phyloP scores from a whole-genome alignment of 2,113 vertebrate genomes.

The Lampris megalopsis region DNA sequence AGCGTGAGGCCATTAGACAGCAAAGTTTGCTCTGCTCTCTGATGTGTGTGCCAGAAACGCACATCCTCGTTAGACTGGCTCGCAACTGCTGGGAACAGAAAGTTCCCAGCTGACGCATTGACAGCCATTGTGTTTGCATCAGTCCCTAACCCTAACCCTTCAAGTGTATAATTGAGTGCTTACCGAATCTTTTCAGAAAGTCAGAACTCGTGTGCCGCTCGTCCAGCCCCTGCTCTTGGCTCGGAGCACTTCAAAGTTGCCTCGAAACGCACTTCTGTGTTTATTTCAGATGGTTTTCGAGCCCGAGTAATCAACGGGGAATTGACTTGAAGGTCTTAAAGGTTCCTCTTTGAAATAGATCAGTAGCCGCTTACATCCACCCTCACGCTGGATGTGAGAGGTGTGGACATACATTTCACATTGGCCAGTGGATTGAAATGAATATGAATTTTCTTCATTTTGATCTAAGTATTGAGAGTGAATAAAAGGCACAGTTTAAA shows the following conservation, averaged over 20 bases:
- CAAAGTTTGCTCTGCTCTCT: conserved; percentile 60
- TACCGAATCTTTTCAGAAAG: conserved; percentile 73
- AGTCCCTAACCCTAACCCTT: conserved; percentile 51
- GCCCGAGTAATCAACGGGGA: conserved; percentile 69
- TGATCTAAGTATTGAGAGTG: conserved; percentile 73
- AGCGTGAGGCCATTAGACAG: conserved; percentile 65
- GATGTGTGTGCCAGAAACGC: conserved; percentile 64
- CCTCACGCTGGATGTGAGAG: conserved; percentile 60
- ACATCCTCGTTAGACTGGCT: conserved; percentile 65
- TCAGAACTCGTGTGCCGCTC: conserved; percentile 38
- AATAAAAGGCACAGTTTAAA: conserved; percentile 78
- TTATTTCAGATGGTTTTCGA: conserved; percentile 65
- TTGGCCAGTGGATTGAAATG: conserved; percentile 73
- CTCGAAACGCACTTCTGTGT: conserved; percentile 65
- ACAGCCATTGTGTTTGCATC: conserved; percentile 63
- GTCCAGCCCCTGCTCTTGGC: conserved; percentile 55
- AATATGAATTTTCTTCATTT: conserved; percentile 79
- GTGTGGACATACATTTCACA: conserved; percentile 74
- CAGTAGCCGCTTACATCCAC: conserved; percentile 54
- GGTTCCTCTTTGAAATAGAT: conserved; percentile 74
- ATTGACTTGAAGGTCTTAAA: conserved; percentile 70
- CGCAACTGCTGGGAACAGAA: conserved; percentile 56
- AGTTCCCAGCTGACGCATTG: conserved; percentile 48
- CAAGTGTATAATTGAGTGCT: conserved; percentile 62
- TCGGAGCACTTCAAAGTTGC: conserved; percentile 66